Evolutionary conservation across 2,888 invertebrate genomes (phyloP).

Genomic region (Coleophora deauratella): DNA sequence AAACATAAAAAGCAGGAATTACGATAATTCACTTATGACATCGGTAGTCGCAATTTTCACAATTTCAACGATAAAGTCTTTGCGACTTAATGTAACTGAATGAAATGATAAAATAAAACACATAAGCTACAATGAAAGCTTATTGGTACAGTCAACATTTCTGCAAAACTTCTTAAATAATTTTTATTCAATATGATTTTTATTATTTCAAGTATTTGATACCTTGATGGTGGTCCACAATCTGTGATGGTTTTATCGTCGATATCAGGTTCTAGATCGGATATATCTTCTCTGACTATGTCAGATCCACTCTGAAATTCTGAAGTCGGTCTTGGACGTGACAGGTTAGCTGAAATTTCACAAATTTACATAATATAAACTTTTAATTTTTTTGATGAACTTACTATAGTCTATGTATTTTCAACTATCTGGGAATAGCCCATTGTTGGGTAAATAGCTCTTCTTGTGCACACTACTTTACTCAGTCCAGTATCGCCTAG

Average conservation of each 20-base stretch:
- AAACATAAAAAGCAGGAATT: conserved; percentile 32
- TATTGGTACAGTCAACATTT: conserved; percentile 7
- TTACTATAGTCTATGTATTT: background rate
- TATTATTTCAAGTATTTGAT: conserved; percentile 24
- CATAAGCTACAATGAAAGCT: conserved; percentile 71
- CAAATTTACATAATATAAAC: background rate
- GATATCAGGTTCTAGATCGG: conserved; percentile 69
- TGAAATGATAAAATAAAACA: conserved; percentile 21
- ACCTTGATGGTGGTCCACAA: conserved; percentile 81
- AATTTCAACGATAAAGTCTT: too few species aligned
- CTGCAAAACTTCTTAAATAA: conserved; percentile 4
- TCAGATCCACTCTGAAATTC: conserved; percentile 68
- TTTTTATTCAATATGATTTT: conserved; percentile 13
- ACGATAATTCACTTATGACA: too few species aligned
- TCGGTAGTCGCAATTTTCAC: too few species aligned
- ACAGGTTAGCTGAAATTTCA: conserved; percentile 47
- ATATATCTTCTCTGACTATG: conserved; percentile 74
- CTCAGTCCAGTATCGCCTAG: too few species aligned
- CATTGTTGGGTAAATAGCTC: too few species aligned
- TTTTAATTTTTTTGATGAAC: background rate
- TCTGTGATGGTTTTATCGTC: conserved; percentile 52
- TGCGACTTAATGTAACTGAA: background rate
- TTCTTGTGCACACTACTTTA: too few species aligned
- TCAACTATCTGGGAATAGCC: too few species aligned
- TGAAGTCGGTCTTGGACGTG: conserved; percentile 58